Base-by-base conservation (phyloP, 2,113 vertebrate species). In the Poecilia latipinna region DNA sequence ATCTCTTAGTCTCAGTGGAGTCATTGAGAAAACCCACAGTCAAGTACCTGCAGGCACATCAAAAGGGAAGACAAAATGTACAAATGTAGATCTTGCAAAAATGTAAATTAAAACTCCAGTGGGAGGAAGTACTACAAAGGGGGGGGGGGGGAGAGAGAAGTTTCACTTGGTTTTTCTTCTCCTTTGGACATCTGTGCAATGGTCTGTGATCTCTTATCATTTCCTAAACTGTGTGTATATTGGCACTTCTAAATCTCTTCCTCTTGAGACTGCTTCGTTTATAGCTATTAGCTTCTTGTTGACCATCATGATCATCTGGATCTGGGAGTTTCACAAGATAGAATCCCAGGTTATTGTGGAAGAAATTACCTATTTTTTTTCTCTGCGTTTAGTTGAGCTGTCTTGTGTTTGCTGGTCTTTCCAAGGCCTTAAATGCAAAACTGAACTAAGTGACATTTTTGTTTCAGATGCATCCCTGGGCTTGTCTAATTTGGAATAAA, bases 11-110 rank as follows among this genome's bases (percentile, higher is more conserved):
- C 37, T 28, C 24, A 12, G 10, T 26, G 37, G 37, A 42, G 60
- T 68, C 67, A 33, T 4, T 35, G 35, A 63, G 31, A 62, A 33
- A 75, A 70, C 10, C 19, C 22, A 60, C 24, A 39, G 22, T 28
- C 65, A 42, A 33, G 57, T 17, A 61, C 10, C 19, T 65, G 33
- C 42, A 65, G 12, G n/a, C n/a, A n/a, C 51, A 60, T 83, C 66
- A 70, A 65, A 61, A 54, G 7, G 26, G 3, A 57, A 57, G 51
- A 57, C 51, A 57, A 57, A 24, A n/a, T 57, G 51, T 57, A 57
- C 51, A 57, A 57, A 57, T 24, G 24, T 57, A 57, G 51, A n/a
- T 57, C 51, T 57, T 54, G 24, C 22, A 54, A 54, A 54, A 22
- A 54, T 54, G 51, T 19, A 57, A n/a, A 57, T 57, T 8, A 57